Percentiles rank a stretch among this genome's conserved stretches.
These are phyloP conservation scores for Catharus fuscescens DNA, from an alignment of 2,113 vertebrate genomes.

Conservation along the genomic window DNA sequence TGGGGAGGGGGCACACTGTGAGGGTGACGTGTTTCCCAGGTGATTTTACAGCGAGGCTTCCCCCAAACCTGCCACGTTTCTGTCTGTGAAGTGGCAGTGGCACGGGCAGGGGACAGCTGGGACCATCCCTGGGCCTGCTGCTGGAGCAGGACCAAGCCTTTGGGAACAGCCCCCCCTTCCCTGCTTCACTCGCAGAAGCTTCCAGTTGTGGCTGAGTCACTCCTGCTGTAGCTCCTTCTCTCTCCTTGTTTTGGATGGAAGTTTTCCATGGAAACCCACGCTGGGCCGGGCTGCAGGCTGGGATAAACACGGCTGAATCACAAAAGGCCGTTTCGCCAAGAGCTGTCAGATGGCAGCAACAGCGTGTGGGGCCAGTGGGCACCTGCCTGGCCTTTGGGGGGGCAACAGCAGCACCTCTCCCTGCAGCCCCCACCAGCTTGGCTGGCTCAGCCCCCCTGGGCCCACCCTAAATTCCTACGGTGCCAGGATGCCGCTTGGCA, in stretches of 20 bases:
- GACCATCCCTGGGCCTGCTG: accelerated
- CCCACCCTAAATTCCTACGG: not conserved
- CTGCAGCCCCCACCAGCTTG: accelerated
- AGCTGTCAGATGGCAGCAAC: conserved; percentile 46
- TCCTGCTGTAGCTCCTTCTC: conserved; percentile 62
- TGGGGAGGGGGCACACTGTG: not conserved
- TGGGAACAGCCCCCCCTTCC: not conserved
- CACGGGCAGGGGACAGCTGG: not conserved
- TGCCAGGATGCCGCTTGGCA: not conserved
- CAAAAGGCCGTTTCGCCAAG: conserved; percentile 45
- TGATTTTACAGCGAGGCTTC: not conserved
- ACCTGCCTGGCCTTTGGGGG: not conserved
- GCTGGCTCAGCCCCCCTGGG: accelerated
- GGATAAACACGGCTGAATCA: conserved; percentile 72
- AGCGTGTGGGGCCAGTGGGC: not conserved
- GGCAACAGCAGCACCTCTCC: not conserved
- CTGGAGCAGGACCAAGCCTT: not conserved
- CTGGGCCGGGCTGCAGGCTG: conserved; percentile 63
- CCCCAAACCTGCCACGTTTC: not conserved
- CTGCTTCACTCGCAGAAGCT: conserved; percentile 51
- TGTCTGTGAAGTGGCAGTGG: accelerated
- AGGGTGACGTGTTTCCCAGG: not conserved
- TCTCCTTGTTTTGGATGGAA: conserved; percentile 73
- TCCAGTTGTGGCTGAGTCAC: conserved; percentile 72
- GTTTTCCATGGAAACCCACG: conserved; percentile 76